Conservation (phyloP, 2,113 vertebrate species). For the Cavia aperea region DNA sequence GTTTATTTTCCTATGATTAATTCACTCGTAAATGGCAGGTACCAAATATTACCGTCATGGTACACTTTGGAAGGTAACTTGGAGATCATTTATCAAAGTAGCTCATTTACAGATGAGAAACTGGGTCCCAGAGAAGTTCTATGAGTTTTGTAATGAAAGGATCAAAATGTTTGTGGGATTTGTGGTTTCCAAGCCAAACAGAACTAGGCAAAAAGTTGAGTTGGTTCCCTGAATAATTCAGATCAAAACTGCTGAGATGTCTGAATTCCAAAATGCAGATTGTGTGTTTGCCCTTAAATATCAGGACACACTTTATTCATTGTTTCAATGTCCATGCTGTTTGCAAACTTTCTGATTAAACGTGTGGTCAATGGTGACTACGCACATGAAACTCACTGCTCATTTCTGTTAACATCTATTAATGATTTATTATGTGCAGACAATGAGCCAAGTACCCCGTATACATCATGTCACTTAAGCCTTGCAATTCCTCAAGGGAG, state of each 20-base stretch:
- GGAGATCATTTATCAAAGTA: slow-evolving; percentile 18
- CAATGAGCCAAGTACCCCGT: not conserved
- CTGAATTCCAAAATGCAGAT: slow-evolving; percentile 14
- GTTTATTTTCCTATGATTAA: slow-evolving; percentile 46
- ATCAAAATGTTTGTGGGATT: slow-evolving; percentile 34
- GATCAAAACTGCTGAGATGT: slow-evolving; percentile 37
- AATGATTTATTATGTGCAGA: not conserved
- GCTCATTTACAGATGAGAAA: slow-evolving; percentile 50
- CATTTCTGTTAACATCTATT: not conserved
- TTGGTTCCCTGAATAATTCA: slow-evolving; percentile 40
- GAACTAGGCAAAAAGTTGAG: slow-evolving; percentile 42
- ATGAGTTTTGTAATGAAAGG: slow-evolving; percentile 47
- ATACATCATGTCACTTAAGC: not conserved
- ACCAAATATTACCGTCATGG: slow-evolving; percentile 17
- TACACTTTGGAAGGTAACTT: slow-evolving; percentile 28
- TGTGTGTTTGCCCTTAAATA: slow-evolving; percentile 23
- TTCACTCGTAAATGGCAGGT: not conserved
- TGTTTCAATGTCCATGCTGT: not conserved
- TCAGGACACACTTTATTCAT: slow-evolving; percentile 4
- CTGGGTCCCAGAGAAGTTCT: not conserved
- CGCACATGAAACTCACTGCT: not conserved
- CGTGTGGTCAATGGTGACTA: not conserved
- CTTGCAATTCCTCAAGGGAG: not conserved
- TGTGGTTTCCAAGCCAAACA: slow-evolving; percentile 54
- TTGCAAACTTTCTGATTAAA: not conserved